Base-by-base conservation (phyloP, 1,140 invertebrate genomes). In the Oncopeltus fasciatus region DNA sequence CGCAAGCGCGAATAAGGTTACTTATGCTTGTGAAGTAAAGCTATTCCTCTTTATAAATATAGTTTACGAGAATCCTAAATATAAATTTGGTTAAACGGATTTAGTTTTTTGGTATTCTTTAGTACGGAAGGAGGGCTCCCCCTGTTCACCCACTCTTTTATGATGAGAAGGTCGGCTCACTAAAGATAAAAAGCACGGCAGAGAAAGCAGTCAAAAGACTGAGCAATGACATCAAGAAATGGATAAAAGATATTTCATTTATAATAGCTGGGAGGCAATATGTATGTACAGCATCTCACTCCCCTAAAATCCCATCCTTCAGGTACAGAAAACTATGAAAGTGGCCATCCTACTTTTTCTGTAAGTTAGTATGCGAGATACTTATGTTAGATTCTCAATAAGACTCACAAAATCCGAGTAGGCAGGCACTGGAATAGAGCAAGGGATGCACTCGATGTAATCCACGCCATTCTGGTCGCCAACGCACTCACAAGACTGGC, bases 401-500 rank as follows among this genome's bases (percentile, higher is more conserved):
- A 63, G 71, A 74, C 75, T 78, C 68, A 78, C 76, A 65, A 77
- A 77, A 70, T 80, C 76, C 0, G 78, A 73, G 29, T 73, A 69
- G 5, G 74, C 68, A 12, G 77, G 74, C 16, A 70, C 74, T 1
- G 80, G 78, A 69, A 77, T 79, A 29, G 73, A 68, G 68, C 82
- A 84, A 0, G 79, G 77, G 62, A 76, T 76, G 65, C 81, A 84
- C 62, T 82, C 80, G 74, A 85, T 78, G 69, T 77, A 80, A 1
- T 82, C 79, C 12, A 82, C 72, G 0, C 83, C 84, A 20, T 80
- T 77, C 56, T 83, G 80, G 65, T 80, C 76, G 2, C 81, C 78
- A 2, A 80, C 79, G 69, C 88, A 92, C 67, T 87, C 83, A 70
- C 88, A 92, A 5, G 78, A 76, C 68, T 88, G 84, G 66, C 85